Base-by-base conservation (phyloP, 1,140 invertebrate genomes). In the Papilio aristodemus region DNA sequence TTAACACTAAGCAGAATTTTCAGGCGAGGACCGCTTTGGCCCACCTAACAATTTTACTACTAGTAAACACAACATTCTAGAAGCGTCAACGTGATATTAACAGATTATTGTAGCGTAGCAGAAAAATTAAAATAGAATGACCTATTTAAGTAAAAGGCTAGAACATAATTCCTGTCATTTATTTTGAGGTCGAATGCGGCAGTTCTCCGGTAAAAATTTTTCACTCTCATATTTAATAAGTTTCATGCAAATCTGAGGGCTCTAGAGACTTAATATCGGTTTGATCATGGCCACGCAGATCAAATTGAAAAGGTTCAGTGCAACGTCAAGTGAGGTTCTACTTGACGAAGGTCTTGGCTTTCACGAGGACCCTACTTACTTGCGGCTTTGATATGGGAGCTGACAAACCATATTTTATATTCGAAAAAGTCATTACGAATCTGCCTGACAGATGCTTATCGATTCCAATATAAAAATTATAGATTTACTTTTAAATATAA, bases 341-440 rank as follows among this genome's bases (percentile, higher is more conserved):
- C 81, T 87, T 89, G 87, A 90, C 84, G 86, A 83, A 85, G 87
- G 87, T 90, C 79, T 78, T 78, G 70, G 71, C 81, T 83, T 83
- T 84, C 80, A 81, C 50, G 77, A 80, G 77, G 66, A 77, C 81
- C 84, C 81, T 80, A 76, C 80, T 81, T 81, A 76, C 70, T n/a
- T 69, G 72, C 59, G 70, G 73, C 78, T 83, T 82, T 81, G 77
- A 84, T 83, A 79, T 69, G 74, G 77, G 75, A 69, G 71, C 77
- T 79, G 85, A 84, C 80, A 76, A 78, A 80, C 80, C 82, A 69
- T 73, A 77, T 79, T 78, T 71, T 62, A 76, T 82, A 82, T 81
- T 76, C 70, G 62, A 78, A 74, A 77, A 74, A 77, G 60, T 72
- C 71, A 72, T 72, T 72, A 72, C 71, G 17, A 67, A 72, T 64